phyloP scores from a whole-genome alignment of 2,888 invertebrate genomes.

The Steromphala cineraria region DNA sequence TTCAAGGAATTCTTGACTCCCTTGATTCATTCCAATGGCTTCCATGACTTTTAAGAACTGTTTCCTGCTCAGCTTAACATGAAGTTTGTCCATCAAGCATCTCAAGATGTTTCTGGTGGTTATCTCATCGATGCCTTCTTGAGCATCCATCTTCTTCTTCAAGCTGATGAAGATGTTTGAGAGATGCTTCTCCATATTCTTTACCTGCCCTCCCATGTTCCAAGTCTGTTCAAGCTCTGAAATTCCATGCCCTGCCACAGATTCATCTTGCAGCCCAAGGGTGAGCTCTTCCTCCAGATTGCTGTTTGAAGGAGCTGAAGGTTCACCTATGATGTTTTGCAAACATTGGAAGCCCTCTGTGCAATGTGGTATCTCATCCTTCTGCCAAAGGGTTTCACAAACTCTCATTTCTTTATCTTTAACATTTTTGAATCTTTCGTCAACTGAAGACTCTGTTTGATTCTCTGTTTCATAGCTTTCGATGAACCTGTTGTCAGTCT shows the following conservation, averaged over 20 bases:
- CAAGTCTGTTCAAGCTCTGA: background rate
- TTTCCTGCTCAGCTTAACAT: background rate
- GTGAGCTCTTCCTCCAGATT: no score
- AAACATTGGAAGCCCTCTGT: no score
- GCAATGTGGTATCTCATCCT: no score
- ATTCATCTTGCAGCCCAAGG: no score
- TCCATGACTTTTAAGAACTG: background rate
- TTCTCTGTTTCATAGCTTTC: no score
- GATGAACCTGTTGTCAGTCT: no score
- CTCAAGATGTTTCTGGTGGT: background rate
- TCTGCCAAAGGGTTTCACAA: no score
- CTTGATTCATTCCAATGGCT: background rate
- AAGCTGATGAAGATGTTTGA: background rate
- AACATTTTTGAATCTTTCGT: no score
- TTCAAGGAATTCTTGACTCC: background rate
- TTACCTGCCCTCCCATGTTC: background rate
- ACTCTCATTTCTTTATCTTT: no score
- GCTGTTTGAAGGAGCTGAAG: no score
- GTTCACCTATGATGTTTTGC: no score
- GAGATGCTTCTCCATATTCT: background rate
- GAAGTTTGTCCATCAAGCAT: background rate
- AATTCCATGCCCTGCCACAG: background rate
- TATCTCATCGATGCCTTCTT: background rate
- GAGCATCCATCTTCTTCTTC: background rate
- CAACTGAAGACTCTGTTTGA: no score